Conservation (phyloP, 1,140 invertebrate species). For the Oedothorax gibbosus region DNA sequence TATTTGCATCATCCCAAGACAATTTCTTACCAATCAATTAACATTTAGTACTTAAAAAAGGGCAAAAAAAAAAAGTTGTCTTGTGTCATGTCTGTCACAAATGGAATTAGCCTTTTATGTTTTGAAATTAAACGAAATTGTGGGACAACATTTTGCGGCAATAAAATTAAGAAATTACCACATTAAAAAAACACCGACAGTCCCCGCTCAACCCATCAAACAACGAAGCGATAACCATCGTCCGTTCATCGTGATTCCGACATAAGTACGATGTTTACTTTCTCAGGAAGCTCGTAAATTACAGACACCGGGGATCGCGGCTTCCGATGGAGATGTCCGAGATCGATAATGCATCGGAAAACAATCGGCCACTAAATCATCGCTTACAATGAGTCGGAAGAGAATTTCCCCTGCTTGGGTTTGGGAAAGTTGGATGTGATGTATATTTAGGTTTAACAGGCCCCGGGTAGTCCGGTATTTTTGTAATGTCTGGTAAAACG, state of each 20-base stretch:
- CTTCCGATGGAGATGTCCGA: slow-evolving; percentile 27
- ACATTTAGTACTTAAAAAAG: too few relatives aligned
- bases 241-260: neutral
- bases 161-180: slow-evolving; percentile 30
- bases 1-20: too few relatives aligned
- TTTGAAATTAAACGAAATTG: too few relatives aligned
- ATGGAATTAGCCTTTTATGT: too few relatives aligned
- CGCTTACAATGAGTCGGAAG: neutral
- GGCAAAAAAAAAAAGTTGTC: too few relatives aligned
- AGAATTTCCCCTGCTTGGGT: neutral
- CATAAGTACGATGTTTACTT: slow-evolving; percentile 12
- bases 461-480: too few relatives aligned
- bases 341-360: neutral
- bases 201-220: slow-evolving; percentile 12
- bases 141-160: neutral
- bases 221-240: slow-evolving; percentile 10
- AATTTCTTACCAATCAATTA: too few relatives aligned
- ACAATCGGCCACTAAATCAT: slow-evolving; percentile 16
- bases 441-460: too few relatives aligned
- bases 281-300: slow-evolving; percentile 21
- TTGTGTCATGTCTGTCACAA: too few relatives aligned
- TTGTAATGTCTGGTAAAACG: too few relatives aligned
- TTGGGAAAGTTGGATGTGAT: slow-evolving; percentile 21
- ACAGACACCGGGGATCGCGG: neutral
- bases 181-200: neutral